Conservation (phyloP, 2,888 invertebrate genomes). For the Dysmachus trigonus region DNA sequence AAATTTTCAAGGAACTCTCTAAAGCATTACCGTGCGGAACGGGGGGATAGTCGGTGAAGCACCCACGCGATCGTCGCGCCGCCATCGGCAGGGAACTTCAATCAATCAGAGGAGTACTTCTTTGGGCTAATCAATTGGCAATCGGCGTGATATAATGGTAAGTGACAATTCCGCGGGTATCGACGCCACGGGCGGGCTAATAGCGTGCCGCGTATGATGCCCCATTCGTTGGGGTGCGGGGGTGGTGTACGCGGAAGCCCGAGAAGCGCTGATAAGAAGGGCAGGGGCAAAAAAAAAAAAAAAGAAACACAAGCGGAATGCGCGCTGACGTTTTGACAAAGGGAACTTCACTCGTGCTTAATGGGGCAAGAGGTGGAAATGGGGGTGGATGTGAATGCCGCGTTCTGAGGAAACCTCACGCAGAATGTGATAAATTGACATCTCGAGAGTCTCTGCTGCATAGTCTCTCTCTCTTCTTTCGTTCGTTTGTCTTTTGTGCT, state of each 20-base stretch:
- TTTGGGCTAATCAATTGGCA: conserved; percentile 34
- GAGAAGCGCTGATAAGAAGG: conserved; percentile 5
- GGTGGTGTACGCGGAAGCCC: neutral
- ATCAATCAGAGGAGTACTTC: conserved; percentile 26
- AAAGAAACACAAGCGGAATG: conserved; percentile 1
- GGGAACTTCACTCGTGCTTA: conserved; percentile 23
- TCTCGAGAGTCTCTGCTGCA: conserved; percentile 29
- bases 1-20: neutral
- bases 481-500: conserved; percentile 24
- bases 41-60: neutral
- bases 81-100: neutral
- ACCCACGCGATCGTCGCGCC: neutral
- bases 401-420: conserved; percentile 29
- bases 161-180: conserved; percentile 11
- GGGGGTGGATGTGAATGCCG: conserved; percentile 9
- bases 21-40: neutral
- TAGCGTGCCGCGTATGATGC: conserved; percentile 1
- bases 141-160: conserved; percentile 12
- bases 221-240: too few relatives aligned
- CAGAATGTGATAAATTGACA: conserved; percentile 40
- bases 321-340: conserved; percentile 32
- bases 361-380: conserved; percentile 26
- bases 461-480: neutral
- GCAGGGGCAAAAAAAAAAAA: neutral
- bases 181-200: neutral